These are phyloP conservation scores for Amblyopsis hoosieri DNA, from an alignment of 2,797 vertebrate species.

Conservation along the genomic window DNA sequence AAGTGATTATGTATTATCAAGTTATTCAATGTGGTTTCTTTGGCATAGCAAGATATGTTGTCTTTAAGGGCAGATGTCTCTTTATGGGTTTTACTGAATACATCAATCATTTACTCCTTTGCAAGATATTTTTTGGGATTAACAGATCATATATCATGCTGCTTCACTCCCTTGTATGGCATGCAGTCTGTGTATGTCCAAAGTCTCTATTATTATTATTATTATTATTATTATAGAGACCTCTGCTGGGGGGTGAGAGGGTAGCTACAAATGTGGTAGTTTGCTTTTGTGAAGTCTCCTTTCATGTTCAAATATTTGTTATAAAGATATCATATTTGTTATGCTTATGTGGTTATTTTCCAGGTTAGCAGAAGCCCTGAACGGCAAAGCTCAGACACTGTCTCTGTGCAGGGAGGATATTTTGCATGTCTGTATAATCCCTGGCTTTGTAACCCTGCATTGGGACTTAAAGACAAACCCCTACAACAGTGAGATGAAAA, in stretches of 20 bases:
- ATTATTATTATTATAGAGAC: too few relatives aligned
- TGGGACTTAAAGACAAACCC: slow-evolving; percentile 17
- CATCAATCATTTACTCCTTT: not conserved
- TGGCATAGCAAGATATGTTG: not conserved
- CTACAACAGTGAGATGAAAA: not conserved
- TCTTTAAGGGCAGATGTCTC: slow-evolving; percentile 1
- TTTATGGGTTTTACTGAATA: not conserved
- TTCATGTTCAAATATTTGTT: too few relatives aligned
- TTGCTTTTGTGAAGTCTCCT: not conserved
- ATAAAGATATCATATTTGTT: too few relatives aligned
- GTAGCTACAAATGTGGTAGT: slow-evolving; percentile 30
- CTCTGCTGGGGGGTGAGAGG: too few relatives aligned
- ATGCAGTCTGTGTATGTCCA: slow-evolving; percentile 43
- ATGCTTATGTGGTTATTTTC: slow-evolving; percentile 16
- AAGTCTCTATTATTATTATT: slow-evolving; percentile 33
- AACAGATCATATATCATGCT: slow-evolving; percentile 20
- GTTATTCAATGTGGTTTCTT: not conserved
- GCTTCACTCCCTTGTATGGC: slow-evolving; percentile 31
- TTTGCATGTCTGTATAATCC: slow-evolving; percentile 22
- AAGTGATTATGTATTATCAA: not conserved
- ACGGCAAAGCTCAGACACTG: slow-evolving; percentile 13
- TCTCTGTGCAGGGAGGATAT: not conserved
- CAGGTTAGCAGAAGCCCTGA: slow-evolving; percentile 10
- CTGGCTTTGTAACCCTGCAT: slow-evolving; percentile 8
- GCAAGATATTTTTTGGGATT: slow-evolving; percentile 14